These are phyloP conservation scores for Calameuta filiformis DNA, from an alignment of 2,888 invertebrate species.

Conservation along the genomic window DNA sequence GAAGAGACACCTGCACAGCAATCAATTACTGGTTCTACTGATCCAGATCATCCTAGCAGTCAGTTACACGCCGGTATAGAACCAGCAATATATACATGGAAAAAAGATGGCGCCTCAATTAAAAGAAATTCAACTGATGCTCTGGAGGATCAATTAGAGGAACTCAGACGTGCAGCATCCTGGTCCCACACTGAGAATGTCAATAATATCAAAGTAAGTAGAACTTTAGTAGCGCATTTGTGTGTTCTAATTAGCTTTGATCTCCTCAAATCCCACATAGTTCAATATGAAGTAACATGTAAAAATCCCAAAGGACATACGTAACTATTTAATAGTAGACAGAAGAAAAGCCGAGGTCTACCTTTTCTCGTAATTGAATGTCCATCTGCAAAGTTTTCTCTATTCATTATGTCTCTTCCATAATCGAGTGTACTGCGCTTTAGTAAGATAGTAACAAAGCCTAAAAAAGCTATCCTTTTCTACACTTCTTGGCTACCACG, in stretches of 20 bases:
- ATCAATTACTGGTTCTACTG: conserved; percentile 23
- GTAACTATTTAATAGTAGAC: background rate
- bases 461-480: background rate
- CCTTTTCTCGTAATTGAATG: background rate
- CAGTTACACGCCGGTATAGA: conserved; percentile 40
- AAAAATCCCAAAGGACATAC: background rate
- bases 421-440: background rate
- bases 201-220: background rate
- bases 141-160: conserved; percentile 54
- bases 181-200: background rate
- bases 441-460: background rate
- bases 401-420: background rate
- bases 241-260: background rate
- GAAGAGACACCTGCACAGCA: conserved; percentile 40
- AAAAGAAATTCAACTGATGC: conserved; percentile 41
- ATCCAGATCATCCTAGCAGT: conserved; percentile 43
- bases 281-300: background rate
- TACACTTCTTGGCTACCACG: background rate
- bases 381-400: background rate
- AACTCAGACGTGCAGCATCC: conserved; percentile 35
- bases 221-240: background rate
- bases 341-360: background rate
- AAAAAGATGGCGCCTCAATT: conserved; percentile 36
- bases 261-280: background rate
- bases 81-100: conserved; percentile 45